phyloP scores from a whole-genome alignment of 2,797 vertebrate genomes.

The Artibeus jamaicensis region DNA sequence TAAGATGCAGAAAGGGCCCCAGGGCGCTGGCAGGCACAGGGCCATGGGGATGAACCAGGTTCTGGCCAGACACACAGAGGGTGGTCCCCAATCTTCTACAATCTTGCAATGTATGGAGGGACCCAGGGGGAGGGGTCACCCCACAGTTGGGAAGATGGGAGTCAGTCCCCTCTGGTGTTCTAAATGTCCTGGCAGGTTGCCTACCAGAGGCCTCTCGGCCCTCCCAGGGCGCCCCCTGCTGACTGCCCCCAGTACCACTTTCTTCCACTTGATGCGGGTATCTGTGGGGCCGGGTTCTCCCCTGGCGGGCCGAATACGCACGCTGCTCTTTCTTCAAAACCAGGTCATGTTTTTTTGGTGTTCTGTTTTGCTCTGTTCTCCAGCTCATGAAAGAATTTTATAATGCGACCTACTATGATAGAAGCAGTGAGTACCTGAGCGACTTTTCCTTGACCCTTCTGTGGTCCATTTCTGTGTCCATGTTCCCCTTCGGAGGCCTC shows the following conservation, averaged over 20 bases:
- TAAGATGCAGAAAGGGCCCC: fast-evolving
- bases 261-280: fast-evolving
- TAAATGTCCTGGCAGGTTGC: background rate
- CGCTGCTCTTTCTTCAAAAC: slow-evolving; percentile 83
- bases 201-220: background rate
- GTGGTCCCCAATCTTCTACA: background rate
- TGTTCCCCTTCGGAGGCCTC: slow-evolving; percentile 94
- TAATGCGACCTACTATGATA: slow-evolving; percentile 85
- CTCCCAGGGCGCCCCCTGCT: fast-evolving
- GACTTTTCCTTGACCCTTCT: slow-evolving; percentile 83
- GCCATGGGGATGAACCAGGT: fast-evolving
- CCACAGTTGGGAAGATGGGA: background rate
- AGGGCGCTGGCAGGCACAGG: background rate
- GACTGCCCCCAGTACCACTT: background rate
- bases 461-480: slow-evolving; percentile 95
- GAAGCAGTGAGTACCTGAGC: slow-evolving; percentile 73
- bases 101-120: background rate
- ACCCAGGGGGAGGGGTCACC: background rate
- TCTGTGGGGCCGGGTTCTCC: fast-evolving
- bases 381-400: slow-evolving; percentile 94
- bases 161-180: background rate
- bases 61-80: background rate
- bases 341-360: slow-evolving; percentile 84
- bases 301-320: slow-evolving; percentile 63
- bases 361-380: slow-evolving; percentile 81